Base-by-base conservation (phyloP, 2,888 invertebrate genomes). In the Epistrophella euchroma region DNA sequence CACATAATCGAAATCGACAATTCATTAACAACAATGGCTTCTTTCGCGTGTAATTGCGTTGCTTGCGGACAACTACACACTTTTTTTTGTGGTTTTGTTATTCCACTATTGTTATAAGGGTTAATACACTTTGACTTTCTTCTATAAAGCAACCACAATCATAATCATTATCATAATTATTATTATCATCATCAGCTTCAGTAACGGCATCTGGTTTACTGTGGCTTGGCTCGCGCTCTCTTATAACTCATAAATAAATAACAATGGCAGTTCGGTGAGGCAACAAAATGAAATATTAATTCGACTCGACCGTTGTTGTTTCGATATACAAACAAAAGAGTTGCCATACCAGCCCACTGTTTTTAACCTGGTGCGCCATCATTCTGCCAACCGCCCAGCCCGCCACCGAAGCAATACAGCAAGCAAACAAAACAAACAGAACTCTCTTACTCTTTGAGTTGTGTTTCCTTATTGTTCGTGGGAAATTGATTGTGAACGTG, bases 21-120 rank as follows among this genome's bases (percentile, higher is more conserved):
- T 85, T 85, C 85, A 85, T 85, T 85, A 81, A 81, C 81, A 81
- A 81, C 85, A 85, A 85, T 81, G 76, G 76, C 76, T 62, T 76
- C 85, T 55, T 50, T 68, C 55, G 66, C 52, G 7, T 56, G 40
- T 37, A 62, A 47, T 50, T 35, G 25, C 68, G 28, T 28, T 70
- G 60, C 64, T 75, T 58, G 37, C 71, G 78, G 62, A 52, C 43
- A 71, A 64, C 56, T 73, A 79, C 74, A 78, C 40, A 40, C 37
- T 70, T 55, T 52, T 47, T 77, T 81, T 62, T 81, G 76, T 73
- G 76, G 81, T 77, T 77, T 73, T 76, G 55, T 75, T 76, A 35
- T 70, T 58, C 62, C 40, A 64, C 56, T 73, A 85, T 85, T 81
- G 85, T 85, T 70, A n/a, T n/a, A 60, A 81, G 73, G 85, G 85